phyloP scores from a whole-genome alignment of 2,888 invertebrate species.

The Parasteatoda lunata region DNA sequence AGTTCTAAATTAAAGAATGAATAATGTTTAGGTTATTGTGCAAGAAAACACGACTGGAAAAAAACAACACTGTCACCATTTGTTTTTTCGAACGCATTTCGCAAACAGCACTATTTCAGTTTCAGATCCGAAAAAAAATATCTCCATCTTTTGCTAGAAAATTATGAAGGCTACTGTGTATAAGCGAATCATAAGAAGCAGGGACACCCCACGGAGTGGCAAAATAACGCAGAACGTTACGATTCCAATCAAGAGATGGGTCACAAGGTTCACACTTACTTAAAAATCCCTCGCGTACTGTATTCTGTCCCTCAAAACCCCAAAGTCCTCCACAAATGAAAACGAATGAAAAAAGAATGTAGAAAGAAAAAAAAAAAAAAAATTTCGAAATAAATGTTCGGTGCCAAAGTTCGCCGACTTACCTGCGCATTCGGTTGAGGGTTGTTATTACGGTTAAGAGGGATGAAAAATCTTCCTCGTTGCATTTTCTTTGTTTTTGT shows the following conservation, averaged over 20 bases:
- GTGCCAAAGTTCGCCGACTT: constrained; percentile 55
- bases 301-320: constrained; percentile 39
- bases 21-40: too few relatives aligned
- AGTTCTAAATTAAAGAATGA: too few relatives aligned
- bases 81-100: too few relatives aligned
- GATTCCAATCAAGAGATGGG: constrained; percentile 59
- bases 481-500: neutral
- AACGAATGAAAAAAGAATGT: neutral
- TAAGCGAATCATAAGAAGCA: neutral
- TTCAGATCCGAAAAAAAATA: neutral
- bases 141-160: neutral
- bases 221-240: constrained; percentile 57
- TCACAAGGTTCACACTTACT: constrained; percentile 60
- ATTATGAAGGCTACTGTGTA: neutral
- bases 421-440: neutral
- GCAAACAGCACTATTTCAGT: too few relatives aligned
- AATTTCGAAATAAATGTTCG: constrained; percentile 46
- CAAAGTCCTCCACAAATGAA: constrained; percentile 4
- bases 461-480: neutral
- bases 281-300: constrained; percentile 25
- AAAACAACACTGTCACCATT: too few relatives aligned
- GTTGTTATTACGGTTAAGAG: constrained; percentile 22
- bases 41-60: too few relatives aligned
- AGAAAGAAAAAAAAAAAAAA: constrained; percentile 16
- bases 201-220: constrained; percentile 28